Percentiles rank a stretch among this genome's conserved stretches.
phyloP scores from a whole-genome alignment of 2,888 invertebrate species.

The Tetanocera ferruginea region DNA sequence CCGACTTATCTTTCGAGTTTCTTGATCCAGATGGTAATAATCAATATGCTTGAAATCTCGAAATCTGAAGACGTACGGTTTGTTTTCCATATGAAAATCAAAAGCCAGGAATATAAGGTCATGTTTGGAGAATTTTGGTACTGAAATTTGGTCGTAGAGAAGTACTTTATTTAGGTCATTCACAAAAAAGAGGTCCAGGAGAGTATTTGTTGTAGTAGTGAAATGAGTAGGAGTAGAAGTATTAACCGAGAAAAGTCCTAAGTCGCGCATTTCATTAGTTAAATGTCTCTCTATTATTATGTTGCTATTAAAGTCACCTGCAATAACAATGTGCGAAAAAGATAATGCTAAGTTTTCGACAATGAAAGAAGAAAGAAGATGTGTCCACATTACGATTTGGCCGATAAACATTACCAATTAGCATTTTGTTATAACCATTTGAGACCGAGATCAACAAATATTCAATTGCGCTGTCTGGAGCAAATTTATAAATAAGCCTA shows the following conservation, averaged over 20 bases:
- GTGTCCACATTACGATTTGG: neutral
- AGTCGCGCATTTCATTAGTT: neutral
- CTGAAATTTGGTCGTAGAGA: too few relatives aligned
- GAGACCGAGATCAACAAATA: neutral
- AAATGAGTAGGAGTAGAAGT: neutral
- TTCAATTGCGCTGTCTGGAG: neutral
- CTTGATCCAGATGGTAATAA: too few relatives aligned
- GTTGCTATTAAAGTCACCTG: neutral
- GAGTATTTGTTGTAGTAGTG: too few relatives aligned
- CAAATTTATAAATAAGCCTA: neutral
- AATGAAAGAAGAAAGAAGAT: too few relatives aligned
- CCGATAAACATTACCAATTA: neutral
- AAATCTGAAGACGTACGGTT: neutral
- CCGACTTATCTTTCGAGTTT: too few relatives aligned
- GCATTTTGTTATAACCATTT: neutral
- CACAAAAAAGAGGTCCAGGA: slow-evolving; percentile 7
- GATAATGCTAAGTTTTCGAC: too few relatives aligned
- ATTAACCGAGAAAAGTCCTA: neutral
- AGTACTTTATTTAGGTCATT: neutral
- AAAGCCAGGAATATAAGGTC: neutral
- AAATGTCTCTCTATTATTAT: neutral
- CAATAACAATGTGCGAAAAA: too few relatives aligned
- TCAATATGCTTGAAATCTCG: neutral
- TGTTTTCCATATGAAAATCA: neutral
- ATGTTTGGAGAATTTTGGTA: neutral